phyloP scores from a whole-genome alignment of 2,888 invertebrate species.

The Falcaria lacertinaria region DNA sequence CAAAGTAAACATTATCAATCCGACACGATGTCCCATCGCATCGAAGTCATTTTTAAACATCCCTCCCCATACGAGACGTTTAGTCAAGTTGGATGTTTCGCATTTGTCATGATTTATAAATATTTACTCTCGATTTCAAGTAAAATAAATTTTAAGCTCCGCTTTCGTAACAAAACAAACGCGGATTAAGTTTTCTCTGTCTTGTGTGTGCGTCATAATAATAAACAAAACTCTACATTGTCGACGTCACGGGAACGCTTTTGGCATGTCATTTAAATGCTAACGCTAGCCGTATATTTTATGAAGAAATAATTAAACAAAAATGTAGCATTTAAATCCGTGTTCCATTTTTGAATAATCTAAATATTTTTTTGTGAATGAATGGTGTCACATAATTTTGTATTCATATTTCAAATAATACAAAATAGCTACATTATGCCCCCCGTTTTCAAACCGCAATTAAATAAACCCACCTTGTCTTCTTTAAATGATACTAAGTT shows the following conservation, averaged over 20 bases:
- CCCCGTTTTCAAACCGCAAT: no score
- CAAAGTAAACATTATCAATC: constrained; percentile 44
- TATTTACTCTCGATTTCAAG: constrained; percentile 18
- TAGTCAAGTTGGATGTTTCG: constrained; percentile 49
- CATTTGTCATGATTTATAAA: constrained; percentile 61
- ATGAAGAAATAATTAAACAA: no score
- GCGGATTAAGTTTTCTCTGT: not conserved
- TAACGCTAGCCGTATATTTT: no score
- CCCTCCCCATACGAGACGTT: constrained; percentile 33
- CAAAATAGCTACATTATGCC: no score
- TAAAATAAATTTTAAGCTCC: not conserved
- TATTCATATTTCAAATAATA: no score
- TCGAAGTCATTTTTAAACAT: constrained; percentile 60
- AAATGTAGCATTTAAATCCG: no score
- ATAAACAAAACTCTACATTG: not conserved
- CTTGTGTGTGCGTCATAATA: not conserved
- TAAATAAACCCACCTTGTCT: no score
- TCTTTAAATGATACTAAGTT: no score
- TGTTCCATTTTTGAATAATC: no score
- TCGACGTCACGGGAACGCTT: not conserved
- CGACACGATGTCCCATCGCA: constrained; percentile 41
- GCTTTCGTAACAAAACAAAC: not conserved
- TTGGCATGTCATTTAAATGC: not conserved
- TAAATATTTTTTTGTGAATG: no score
- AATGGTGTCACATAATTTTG: no score